Evolutionary conservation across 1,140 invertebrate species (phyloP).

Genomic region (Scaptomyza montana): DNA sequence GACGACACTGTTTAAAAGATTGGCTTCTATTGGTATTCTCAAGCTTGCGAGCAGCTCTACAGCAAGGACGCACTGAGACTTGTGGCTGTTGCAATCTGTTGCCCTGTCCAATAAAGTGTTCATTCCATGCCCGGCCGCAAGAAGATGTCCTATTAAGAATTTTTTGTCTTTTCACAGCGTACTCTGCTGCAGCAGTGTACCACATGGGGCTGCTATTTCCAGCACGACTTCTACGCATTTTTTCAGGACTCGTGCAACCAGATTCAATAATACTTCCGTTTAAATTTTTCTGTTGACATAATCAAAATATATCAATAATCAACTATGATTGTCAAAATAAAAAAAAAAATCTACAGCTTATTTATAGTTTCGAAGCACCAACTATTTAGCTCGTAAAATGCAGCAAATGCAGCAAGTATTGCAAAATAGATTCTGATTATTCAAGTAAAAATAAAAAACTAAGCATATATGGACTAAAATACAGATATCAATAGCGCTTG

Average conservation of each 20-base stretch:
- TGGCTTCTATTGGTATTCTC: neutral
- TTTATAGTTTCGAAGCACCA: neutral
- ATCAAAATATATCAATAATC: constrained; percentile 27
- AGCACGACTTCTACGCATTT: constrained; percentile 42
- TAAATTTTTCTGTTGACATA: constrained; percentile 53
- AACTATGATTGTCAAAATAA: constrained; percentile 4
- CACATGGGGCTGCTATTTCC: constrained; percentile 5
- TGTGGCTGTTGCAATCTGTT: neutral
- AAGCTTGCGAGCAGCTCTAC: neutral
- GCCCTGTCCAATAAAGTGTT: neutral
- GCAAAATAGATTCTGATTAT: too few species aligned
- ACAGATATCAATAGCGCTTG: neutral
- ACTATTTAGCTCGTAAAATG: too few species aligned
- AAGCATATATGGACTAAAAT: too few species aligned
- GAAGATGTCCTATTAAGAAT: neutral
- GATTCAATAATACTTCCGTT: constrained; percentile 68
- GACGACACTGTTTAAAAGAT: neutral
- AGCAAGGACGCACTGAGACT: too few species aligned
- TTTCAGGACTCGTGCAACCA: constrained; percentile 25
- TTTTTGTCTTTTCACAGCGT: neutral
- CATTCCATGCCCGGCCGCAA: neutral
- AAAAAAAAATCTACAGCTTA: neutral
- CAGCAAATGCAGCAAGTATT: too few species aligned
- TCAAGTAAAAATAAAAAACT: too few species aligned
- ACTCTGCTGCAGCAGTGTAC: constrained; percentile 2